Evolutionary conservation across 2,113 vertebrate species (phyloP), one percentile per base, ranked within the genome.

Genomic region (Thamnaconus septentrionalis): DNA sequence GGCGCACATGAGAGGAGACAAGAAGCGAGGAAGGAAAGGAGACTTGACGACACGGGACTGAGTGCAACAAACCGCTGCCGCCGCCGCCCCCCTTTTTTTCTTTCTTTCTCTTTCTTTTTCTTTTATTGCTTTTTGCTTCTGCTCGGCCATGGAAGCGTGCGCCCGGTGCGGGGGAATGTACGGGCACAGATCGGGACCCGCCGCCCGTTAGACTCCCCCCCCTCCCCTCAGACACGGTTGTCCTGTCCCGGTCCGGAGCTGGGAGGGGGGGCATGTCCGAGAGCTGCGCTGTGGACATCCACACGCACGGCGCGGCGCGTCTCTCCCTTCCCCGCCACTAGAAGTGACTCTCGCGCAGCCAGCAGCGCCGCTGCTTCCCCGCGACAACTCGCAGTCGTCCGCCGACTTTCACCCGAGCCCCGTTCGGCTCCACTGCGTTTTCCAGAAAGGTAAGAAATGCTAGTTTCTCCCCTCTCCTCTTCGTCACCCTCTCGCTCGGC

Each of bases 111-210:
- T 31, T 31, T 31, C 2, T 31, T 31, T 31, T 31, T 31, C 18
- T 31, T 31, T 31, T 31, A 31, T 31, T 66, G 82, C 75, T 63
- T 73, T 70, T 66, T 45, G 50, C 50, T 12, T 12, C 70, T 48
- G 74, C 53, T 42, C 49, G 61, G 66, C 75, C 70, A 90, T 87
- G 82, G 90, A 91, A 89, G 87, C 75, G 91, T 75, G 91, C 56
- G 90, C 73, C 87, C 84, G 83, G 85, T 88, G 90, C 84, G 83
- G 91, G 79, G 90, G 91, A 87, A 90, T 86, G 95, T 94, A 90
- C 93, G 92, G 93, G 93, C 93, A 91, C 92, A 91, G 85, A 68
- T 84, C 88, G 86, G 76, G 88, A 87, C 88, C 89, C 56, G 84
- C 88, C 71, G 86, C 72, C 71, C 76, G 82, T 75, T 66, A 78